Evolutionary conservation across 2,888 invertebrate genomes (phyloP).

Genomic region (Capitulum mitella): DNA sequence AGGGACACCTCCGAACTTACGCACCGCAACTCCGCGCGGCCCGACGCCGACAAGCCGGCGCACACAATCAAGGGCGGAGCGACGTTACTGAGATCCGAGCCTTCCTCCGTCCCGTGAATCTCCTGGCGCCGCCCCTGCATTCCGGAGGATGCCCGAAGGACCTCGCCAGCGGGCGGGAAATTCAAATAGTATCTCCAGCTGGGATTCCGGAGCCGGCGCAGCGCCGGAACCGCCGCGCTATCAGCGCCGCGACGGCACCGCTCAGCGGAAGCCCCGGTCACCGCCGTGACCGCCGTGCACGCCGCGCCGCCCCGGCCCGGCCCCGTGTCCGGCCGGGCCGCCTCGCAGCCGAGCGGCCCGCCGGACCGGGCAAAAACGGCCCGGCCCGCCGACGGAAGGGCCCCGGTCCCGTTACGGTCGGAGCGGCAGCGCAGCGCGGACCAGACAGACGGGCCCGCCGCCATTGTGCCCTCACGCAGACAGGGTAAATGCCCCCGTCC

Average conservation of each 20-base stretch:
- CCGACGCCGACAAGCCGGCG: no score
- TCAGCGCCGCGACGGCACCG: not conserved
- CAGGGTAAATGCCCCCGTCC: constrained; percentile 18
- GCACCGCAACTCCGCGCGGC: no score
- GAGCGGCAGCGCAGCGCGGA: no score
- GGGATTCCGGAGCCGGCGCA: not conserved
- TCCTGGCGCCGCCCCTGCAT: not conserved
- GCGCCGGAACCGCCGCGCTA: not conserved
- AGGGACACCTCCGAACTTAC: no score
- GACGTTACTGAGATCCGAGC: no score
- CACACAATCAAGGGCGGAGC: no score
- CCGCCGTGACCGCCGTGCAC: not conserved
- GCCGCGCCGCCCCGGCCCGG: not conserved
- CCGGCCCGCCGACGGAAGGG: no score
- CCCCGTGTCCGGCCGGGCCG: not conserved
- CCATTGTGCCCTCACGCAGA: not conserved
- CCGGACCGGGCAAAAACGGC: no score
- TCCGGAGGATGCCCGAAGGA: not conserved
- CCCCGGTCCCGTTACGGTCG: not conserved
- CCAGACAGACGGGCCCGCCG: not conserved
- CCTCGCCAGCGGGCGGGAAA: not conserved
- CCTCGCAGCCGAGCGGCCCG: no score
- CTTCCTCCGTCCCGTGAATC: not conserved
- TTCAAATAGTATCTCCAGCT: constrained; percentile 16
- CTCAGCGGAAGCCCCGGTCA: no score